These are phyloP conservation scores for Melanaphis sacchari DNA, from an alignment of 1,140 invertebrate species.

Conservation along the genomic window DNA sequence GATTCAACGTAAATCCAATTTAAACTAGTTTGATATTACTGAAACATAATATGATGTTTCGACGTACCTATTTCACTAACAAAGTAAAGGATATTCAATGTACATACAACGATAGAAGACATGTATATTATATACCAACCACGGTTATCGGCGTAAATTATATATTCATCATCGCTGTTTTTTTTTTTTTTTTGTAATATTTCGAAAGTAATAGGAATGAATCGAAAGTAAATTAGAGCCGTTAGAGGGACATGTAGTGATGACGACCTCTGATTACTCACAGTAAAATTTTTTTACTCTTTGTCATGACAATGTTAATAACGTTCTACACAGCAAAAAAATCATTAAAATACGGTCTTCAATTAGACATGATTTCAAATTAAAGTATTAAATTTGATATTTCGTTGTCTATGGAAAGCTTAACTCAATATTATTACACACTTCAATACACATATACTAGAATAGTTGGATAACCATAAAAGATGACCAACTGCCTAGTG, in stretches of 20 bases:
- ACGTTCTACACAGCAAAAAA: background rate
- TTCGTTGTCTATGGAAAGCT: background rate
- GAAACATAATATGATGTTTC: constrained; percentile 2
- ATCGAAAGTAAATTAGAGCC: background rate
- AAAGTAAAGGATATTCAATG: background rate
- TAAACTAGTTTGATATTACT: constrained; percentile 17
- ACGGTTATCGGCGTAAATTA: background rate
- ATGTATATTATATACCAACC: background rate
- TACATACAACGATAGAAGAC: background rate
- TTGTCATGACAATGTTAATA: background rate
- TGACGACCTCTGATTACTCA: background rate
- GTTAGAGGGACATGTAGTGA: background rate
- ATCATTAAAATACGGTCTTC: background rate
- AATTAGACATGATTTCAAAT: background rate
- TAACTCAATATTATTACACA: too few relatives aligned
- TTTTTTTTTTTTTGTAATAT: background rate
- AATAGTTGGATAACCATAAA: too few relatives aligned
- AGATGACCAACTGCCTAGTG: too few relatives aligned
- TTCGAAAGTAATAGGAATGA: background rate
- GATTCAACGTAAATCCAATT: background rate
- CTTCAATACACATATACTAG: too few relatives aligned
- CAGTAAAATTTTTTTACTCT: background rate
- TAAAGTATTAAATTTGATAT: background rate
- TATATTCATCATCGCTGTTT: background rate
- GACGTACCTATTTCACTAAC: background rate